Evolutionary conservation across 2,797 vertebrate species (phyloP).

Genomic region (Chrosomus eos): DNA sequence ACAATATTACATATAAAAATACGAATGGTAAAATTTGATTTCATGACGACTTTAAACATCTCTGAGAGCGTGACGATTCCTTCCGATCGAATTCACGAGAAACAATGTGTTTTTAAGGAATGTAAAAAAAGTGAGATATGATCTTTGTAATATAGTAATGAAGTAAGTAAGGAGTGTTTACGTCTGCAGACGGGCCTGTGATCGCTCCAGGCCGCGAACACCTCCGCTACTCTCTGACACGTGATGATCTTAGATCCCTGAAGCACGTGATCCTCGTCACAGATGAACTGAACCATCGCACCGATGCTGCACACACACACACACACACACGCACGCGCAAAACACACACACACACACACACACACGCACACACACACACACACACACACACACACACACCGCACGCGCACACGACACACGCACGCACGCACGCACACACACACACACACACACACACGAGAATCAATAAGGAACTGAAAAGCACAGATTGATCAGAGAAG

Average conservation of each 20-base stretch:
- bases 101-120: not conserved
- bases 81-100: too few relatives aligned
- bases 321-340: too few relatives aligned
- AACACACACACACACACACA: not conserved
- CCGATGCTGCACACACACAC: constrained; percentile 80
- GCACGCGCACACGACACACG: not conserved
- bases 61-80: too few relatives aligned
- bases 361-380: constrained; percentile 27
- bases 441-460: constrained; percentile 27
- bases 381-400: too few relatives aligned
- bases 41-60: too few relatives aligned
- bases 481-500: not conserved
- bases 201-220: constrained; percentile 98
- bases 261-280: constrained; percentile 95
- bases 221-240: constrained; percentile 96
- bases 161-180: too few relatives aligned
- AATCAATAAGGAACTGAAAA: constrained; percentile 15
- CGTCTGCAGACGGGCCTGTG: constrained; percentile 98
- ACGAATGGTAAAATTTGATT: too few relatives aligned
- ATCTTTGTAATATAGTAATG: too few relatives aligned
- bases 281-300: constrained; percentile 91
- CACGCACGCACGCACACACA: not conserved
- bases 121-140: too few relatives aligned
- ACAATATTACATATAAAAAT: too few relatives aligned
- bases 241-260: constrained; percentile 97